phyloP scores from a whole-genome alignment of 2,113 vertebrate species.

The Pterophyllum scalare region DNA sequence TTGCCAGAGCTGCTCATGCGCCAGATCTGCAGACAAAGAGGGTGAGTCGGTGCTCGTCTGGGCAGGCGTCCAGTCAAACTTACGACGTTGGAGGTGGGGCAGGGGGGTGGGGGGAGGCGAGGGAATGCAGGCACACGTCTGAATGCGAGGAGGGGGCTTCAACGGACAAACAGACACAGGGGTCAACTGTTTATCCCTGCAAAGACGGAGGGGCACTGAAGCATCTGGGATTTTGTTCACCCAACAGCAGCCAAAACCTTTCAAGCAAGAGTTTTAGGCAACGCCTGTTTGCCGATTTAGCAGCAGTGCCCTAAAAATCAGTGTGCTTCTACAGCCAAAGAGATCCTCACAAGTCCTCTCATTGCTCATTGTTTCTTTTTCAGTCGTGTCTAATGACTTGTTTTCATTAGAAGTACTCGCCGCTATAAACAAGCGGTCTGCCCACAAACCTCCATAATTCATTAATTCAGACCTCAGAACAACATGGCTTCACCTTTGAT shows the following conservation, averaged over 20 bases:
- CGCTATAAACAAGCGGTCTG: background rate
- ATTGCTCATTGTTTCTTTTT: background rate
- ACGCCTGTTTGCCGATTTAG: background rate
- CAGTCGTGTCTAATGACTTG: background rate
- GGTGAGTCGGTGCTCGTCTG: conserved; percentile 56
- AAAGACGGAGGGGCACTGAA: conserved; percentile 11
- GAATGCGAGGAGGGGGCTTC: conserved; percentile 60
- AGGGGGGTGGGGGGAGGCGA: background rate
- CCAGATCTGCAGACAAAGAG: conserved; percentile 66
- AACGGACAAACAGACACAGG: conserved; percentile 73
- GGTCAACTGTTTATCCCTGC: conserved; percentile 53
- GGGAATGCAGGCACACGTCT: conserved; percentile 74
- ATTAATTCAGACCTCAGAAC: conserved; percentile 31
- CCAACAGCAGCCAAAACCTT: conserved; percentile 51
- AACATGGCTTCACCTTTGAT: conserved; percentile 60
- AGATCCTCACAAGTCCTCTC: background rate
- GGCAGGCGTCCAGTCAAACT: conserved; percentile 61
- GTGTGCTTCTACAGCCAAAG: background rate
- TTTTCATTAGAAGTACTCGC: conserved; percentile 25
- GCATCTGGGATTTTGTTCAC: conserved; percentile 68
- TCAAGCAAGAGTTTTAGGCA: background rate
- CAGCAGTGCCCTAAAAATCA: background rate
- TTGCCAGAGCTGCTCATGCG: conserved; percentile 64
- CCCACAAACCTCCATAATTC: conserved; percentile 18
- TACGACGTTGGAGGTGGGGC: conserved; percentile 30